Conservation (phyloP, 2,888 invertebrate genomes). For the Hydroisotoma schaefferi region DNA sequence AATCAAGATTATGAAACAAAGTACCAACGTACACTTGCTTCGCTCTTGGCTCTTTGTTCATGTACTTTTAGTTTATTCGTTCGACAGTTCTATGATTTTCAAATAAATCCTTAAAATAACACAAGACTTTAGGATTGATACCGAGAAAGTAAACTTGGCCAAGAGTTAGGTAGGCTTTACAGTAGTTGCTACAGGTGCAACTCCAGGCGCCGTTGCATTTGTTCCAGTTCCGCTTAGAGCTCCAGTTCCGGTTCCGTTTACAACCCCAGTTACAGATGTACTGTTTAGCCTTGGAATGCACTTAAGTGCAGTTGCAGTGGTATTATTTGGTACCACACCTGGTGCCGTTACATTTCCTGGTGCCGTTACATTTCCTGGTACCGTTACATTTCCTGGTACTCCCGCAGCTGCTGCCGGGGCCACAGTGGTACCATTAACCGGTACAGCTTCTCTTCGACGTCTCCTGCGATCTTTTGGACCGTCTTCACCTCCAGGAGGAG, state of each 20-base stretch:
- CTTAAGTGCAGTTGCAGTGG: not conserved
- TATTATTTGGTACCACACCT: too few relatives aligned
- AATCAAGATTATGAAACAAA: too few relatives aligned
- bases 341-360: not conserved
- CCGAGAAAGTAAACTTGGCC: too few relatives aligned
- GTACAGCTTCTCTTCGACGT: not conserved
- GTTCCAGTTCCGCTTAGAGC: not conserved
- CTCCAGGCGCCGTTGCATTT: not conserved
- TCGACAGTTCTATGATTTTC: too few relatives aligned
- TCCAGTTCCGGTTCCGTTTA: too few relatives aligned
- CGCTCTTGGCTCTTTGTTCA: too few relatives aligned
- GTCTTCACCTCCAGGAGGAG: slow-evolving; percentile 6
- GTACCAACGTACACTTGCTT: too few relatives aligned
- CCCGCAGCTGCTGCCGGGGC: not conserved
- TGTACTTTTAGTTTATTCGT: too few relatives aligned
- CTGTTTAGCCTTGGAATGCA: not conserved
- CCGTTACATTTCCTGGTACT: not conserved
- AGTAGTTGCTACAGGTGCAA: not conserved
- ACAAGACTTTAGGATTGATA: too few relatives aligned
- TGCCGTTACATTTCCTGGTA: not conserved
- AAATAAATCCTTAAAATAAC: too few relatives aligned
- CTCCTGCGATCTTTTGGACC: not conserved
- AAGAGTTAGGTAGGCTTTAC: too few relatives aligned
- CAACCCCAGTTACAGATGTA: too few relatives aligned
- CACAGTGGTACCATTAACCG: not conserved